Percentiles rank a stretch among this genome's conserved stretches.
phyloP scores from a whole-genome alignment of 2,888 invertebrate genomes.

The Polylopha cassiicola region DNA sequence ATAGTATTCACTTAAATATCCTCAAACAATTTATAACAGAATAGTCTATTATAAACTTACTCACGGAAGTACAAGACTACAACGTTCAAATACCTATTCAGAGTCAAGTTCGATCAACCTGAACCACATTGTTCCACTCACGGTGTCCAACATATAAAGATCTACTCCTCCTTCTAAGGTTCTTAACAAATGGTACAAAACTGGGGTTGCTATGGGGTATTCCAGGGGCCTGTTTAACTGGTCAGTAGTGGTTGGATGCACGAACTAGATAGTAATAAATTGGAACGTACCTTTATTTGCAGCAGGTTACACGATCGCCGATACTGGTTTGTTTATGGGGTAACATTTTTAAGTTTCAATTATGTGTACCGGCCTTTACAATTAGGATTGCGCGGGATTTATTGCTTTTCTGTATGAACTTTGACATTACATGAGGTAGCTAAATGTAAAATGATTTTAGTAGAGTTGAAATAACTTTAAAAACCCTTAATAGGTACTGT shows the following conservation, averaged over 20 bases:
- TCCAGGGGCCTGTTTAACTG: slow-evolving; percentile 26
- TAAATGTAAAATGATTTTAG: too few species aligned
- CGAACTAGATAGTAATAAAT: slow-evolving; percentile 54
- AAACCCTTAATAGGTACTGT: too few species aligned
- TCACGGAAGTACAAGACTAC: slow-evolving; percentile 49
- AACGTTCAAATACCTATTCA: slow-evolving; percentile 52
- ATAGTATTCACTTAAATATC: too few species aligned
- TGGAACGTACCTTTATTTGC: slow-evolving; percentile 40
- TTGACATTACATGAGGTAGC: too few species aligned
- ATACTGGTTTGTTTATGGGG: slow-evolving; percentile 7
- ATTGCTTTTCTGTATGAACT: too few species aligned
- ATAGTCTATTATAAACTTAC: slow-evolving; percentile 33
- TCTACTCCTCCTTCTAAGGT: slow-evolving; percentile 16
- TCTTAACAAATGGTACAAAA: slow-evolving; percentile 23
- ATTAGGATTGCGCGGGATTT: too few species aligned
- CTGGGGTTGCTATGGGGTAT: slow-evolving; percentile 26
- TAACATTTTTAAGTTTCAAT: slow-evolving; percentile 3
- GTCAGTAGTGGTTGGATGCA: slow-evolving; percentile 45
- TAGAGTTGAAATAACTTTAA: neutral
- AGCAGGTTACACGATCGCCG: slow-evolving; percentile 5
- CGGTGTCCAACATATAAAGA: neutral
- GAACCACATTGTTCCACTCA: slow-evolving; percentile 62
- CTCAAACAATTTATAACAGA: too few species aligned
- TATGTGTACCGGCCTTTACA: too few species aligned
- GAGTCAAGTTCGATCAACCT: slow-evolving; percentile 67